These are phyloP conservation scores for Atherinosoma microstoma DNA, from an alignment of 2,797 vertebrate genomes.

Conservation along the genomic window DNA sequence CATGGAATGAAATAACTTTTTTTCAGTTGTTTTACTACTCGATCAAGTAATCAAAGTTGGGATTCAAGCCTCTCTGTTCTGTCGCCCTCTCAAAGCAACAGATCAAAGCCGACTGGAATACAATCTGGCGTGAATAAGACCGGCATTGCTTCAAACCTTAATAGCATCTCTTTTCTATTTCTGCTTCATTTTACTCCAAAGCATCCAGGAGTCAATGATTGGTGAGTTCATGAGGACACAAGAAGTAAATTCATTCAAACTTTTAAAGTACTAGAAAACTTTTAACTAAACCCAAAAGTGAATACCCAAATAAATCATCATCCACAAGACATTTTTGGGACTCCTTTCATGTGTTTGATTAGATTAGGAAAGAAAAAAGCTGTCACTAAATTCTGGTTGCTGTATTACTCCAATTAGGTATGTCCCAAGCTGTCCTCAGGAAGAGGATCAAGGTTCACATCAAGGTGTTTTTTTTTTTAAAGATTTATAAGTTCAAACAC, in stretches of 20 bases:
- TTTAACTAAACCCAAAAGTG: background rate
- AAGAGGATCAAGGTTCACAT: too few species aligned
- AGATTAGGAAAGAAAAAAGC: too few species aligned
- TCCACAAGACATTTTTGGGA: background rate
- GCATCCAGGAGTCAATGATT: background rate
- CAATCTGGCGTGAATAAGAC: conserved; percentile 34
- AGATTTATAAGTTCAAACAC: too few species aligned
- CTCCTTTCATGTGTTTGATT: too few species aligned
- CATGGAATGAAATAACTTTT: conserved; percentile 9
- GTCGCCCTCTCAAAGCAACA: conserved; percentile 25
- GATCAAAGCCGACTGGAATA: conserved; percentile 51
- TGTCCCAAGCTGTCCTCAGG: too few species aligned
- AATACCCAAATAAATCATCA: background rate
- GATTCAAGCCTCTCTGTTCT: conserved; percentile 29
- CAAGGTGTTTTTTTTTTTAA: too few species aligned
- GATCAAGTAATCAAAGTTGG: conserved; percentile 26
- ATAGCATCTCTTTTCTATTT: conserved; percentile 35
- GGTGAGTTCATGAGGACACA: background rate
- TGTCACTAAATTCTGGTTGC: too few species aligned
- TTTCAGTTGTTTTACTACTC: conserved; percentile 1
- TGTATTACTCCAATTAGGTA: too few species aligned
- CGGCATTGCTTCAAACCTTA: conserved; percentile 10
- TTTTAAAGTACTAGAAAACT: conserved; percentile 6
- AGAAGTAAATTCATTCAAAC: background rate
- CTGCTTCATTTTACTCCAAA: conserved; percentile 40